Evolutionary conservation across 2,888 invertebrate species (phyloP).

Genomic region (Idaea biselata): DNA sequence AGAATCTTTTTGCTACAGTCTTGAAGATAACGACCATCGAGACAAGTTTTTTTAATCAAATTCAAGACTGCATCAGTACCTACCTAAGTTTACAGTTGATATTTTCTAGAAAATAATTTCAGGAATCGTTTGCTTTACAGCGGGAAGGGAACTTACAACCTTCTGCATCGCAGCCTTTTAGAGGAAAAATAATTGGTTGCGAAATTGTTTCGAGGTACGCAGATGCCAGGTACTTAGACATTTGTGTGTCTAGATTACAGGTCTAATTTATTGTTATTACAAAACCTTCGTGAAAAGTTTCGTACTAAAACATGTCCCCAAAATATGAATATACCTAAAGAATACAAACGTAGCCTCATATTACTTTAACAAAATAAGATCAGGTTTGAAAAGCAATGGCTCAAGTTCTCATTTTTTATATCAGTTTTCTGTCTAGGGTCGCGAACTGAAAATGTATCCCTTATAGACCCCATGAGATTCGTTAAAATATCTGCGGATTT

Average conservation of each 20-base stretch:
- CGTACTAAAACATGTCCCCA: no score
- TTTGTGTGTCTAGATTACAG: no score
- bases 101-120: no score
- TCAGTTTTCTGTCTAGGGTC: conserved; percentile 23
- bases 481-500: conserved; percentile 18
- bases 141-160: no score
- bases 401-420: conserved; percentile 14
- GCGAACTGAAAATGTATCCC: conserved; percentile 22
- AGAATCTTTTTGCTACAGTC: background rate
- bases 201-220: no score
- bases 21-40: background rate
- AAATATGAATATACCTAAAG: no score
- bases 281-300: no score
- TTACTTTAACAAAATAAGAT: conserved; percentile 13
- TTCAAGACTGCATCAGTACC: background rate
- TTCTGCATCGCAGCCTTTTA: no score
- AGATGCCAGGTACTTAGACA: no score
- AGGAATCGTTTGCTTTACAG: no score
- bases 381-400: background rate
- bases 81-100: background rate
- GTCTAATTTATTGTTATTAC: no score
- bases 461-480: conserved; percentile 15
- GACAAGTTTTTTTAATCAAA: background rate
- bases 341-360: background rate
- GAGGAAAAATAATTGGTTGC: no score